Evolutionary conservation across 2,888 invertebrate genomes (phyloP), one percentile per base, ranked within the genome.

Genomic region (Athetis lepigone): DNA sequence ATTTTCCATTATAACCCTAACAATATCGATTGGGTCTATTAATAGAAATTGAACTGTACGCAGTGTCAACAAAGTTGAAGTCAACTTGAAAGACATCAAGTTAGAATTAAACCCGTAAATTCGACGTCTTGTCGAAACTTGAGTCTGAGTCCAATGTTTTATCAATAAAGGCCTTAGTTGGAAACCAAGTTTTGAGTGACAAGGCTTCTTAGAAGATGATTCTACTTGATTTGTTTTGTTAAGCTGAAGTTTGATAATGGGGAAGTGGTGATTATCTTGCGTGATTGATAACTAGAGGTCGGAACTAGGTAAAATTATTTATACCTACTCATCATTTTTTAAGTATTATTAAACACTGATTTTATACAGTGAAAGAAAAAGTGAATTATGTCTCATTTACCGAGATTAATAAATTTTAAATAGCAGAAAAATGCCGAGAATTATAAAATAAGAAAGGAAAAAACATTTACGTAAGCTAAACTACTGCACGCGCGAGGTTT

Each of bases 151-250:
- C 33, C 52, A 70, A 70, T 65, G 51, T 52, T 72, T 61, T 74
- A 78, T 76, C 66, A 74, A 78, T 81, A 67, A 66, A 63, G 75
- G 72, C 59, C 63, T 59, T 77, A 75, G 54, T 68, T 47, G n/a
- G 52, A 39, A 63, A 52, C 51, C 49, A 82, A 83, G 61, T 78
- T 78, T 59, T 27, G 6, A 7, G 21, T n/a, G 37, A 19, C 39
- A 43, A 42, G 19, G 42, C 59, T 50, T 42, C 33, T 54, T 60
- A 55, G 43, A 29, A 42, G 51, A 61, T 46, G 36, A 43, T 57
- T 62, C 33, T 39, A 19, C 43, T 50, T 46, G 49, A 47, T 46
- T 61, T 70, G 40, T 39, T 69, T 39, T 21, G 43, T 54, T 36
- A 42, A 36, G 33, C 33, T 13, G 37, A 19, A 57, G 27, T 54